These are phyloP conservation scores for Cheracebus regulus DNA, from an alignment of 2,797 vertebrate genomes.

Conservation along the genomic window DNA sequence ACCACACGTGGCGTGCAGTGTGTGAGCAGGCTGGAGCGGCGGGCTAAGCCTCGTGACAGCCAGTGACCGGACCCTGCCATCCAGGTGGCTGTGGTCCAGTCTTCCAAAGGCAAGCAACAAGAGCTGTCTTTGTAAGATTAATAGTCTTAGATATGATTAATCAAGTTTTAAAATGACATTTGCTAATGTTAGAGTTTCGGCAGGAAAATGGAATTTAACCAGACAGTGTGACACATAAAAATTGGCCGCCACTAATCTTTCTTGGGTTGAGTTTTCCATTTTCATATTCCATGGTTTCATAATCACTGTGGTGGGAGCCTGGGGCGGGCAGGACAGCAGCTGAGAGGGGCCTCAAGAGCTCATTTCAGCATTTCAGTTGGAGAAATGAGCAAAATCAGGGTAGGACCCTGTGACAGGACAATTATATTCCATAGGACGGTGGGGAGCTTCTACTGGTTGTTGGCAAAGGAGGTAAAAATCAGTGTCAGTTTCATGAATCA, in stretches of 20 bases:
- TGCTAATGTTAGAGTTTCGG: not conserved
- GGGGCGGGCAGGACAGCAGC: not conserved
- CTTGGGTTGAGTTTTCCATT: not conserved
- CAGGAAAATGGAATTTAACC: not conserved
- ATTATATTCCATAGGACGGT: not conserved
- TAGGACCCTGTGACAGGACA: not conserved
- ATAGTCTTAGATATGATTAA: not conserved
- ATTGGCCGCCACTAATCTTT: not conserved
- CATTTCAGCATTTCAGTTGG: not conserved
- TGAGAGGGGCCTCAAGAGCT: not conserved
- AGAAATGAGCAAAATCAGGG: not conserved
- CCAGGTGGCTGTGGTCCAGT: not conserved
- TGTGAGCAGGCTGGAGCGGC: rapidly evolving
- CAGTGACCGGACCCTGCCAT: not conserved
- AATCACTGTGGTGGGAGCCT: rapidly evolving
- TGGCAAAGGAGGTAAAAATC: not conserved
- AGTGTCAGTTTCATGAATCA: not conserved
- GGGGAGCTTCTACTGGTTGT: not conserved
- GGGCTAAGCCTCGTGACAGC: rapidly evolving
- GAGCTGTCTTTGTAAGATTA: not conserved
- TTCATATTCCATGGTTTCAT: rapidly evolving
- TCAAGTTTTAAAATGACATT: not conserved
- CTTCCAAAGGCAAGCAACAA: not conserved
- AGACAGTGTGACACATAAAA: rapidly evolving
- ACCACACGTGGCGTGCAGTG: rapidly evolving